Conservation (phyloP, 2,113 vertebrate genomes). For the Pheucticus melanocephalus region DNA sequence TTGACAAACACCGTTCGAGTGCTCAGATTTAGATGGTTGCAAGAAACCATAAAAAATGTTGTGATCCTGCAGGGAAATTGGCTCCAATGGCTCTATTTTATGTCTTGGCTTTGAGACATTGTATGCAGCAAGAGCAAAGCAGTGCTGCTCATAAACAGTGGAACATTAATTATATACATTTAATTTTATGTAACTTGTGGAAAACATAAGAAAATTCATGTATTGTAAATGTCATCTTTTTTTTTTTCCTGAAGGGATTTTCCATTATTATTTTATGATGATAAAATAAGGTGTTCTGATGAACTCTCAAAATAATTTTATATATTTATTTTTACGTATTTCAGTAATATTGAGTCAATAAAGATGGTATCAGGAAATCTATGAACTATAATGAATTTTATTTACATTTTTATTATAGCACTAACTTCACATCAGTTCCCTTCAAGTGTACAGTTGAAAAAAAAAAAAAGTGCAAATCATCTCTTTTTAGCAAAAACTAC, state of each 20-base stretch:
- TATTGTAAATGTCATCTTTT: not conserved
- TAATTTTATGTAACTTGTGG: conserved; percentile 42
- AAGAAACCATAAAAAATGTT: conserved; percentile 43
- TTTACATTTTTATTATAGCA: conserved; percentile 63
- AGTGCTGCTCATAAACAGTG: conserved; percentile 11
- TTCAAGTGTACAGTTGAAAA: conserved; percentile 19
- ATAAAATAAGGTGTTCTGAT: conserved; percentile 30
- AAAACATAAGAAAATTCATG: conserved; percentile 1
- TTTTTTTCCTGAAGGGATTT: not conserved
- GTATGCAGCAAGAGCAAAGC: not conserved
- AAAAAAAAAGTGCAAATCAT: conserved; percentile 18
- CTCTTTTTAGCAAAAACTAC: conserved; percentile 38
- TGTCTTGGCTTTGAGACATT: not conserved
- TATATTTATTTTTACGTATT: conserved; percentile 1
- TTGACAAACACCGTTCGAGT: conserved; percentile 26
- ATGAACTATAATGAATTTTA: conserved; percentile 58
- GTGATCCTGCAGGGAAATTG: conserved; percentile 42
- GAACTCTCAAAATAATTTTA: conserved; percentile 3
- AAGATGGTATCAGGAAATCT: conserved; percentile 32
- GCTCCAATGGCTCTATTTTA: conserved; percentile 1
- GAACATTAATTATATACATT: conserved; percentile 52
- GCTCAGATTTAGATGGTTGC: not conserved
- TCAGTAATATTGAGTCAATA: conserved; percentile 34
- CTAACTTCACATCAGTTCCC: conserved; percentile 40
- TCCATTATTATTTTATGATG: conserved; percentile 43